Evolutionary conservation across 2,888 invertebrate species (phyloP).

Genomic region (Cataglyphis livida): DNA sequence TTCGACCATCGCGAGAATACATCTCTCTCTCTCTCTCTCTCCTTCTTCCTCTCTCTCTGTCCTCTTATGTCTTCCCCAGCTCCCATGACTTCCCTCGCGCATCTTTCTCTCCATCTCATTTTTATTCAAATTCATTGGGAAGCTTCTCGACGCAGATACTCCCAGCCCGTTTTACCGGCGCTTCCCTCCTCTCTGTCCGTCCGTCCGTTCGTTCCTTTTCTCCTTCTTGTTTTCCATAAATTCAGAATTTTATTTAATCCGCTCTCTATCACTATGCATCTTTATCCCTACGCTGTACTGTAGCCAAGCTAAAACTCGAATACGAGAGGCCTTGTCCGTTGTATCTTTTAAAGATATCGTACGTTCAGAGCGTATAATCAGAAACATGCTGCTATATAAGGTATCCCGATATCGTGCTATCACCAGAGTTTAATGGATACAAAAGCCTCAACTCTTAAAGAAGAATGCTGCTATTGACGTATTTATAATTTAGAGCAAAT

Average conservation of each 20-base stretch:
- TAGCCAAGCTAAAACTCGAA: not conserved
- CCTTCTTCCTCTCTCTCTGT: conserved; percentile 30
- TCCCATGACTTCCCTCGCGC: conserved; percentile 1
- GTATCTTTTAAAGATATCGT: conserved; percentile 2
- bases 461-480: not conserved
- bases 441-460: not conserved
- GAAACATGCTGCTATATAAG: not conserved
- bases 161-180: conserved; percentile 35
- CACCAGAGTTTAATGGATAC: not conserved
- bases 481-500: not conserved
- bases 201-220: conserved; percentile 2
- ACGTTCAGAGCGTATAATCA: not conserved
- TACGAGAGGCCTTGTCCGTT: not conserved
- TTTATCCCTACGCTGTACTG: conserved; percentile 61
- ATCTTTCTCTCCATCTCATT: conserved; percentile 64
- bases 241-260: conserved; percentile 83
- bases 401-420: not conserved
- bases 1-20: conserved; percentile 64
- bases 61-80: conserved; percentile 11
- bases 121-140: conserved; percentile 77
- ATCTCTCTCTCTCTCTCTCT: not conserved
- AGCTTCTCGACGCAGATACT: conserved; percentile 56
- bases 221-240: conserved; percentile 82
- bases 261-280: conserved; percentile 62
- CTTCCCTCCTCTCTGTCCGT: conserved; percentile 4